Conservation (phyloP, 1,140 invertebrate species). For the Pseudomyrmex concolor region DNA sequence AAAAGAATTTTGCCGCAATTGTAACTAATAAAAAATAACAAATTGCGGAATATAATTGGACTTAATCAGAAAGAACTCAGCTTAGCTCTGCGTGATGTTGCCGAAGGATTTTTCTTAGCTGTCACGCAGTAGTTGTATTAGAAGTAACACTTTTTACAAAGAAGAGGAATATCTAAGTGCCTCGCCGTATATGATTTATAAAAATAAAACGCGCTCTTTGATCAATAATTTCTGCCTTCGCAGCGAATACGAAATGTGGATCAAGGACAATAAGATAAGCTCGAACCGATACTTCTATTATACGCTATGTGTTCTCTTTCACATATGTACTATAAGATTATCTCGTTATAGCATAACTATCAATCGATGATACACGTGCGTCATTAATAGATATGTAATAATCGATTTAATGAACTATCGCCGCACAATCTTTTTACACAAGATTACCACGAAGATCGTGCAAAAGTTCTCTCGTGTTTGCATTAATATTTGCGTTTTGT, state of each 20-base stretch:
- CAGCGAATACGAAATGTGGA: slow-evolving; percentile 29
- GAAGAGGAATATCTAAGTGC: background rate
- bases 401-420: too few relatives aligned
- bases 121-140: background rate
- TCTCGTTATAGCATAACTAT: background rate
- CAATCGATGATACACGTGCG: background rate
- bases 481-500: too few relatives aligned
- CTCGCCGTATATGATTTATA: slow-evolving; percentile 11
- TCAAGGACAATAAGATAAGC: slow-evolving; percentile 46
- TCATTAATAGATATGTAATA: background rate
- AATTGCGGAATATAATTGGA: background rate
- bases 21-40: too few relatives aligned
- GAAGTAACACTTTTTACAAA: background rate
- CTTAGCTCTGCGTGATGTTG: background rate
- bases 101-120: slow-evolving; percentile 9
- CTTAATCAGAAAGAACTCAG: slow-evolving; percentile 14
- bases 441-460: too few relatives aligned
- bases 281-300: background rate
- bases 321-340: slow-evolving; percentile 21
- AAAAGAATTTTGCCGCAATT: too few relatives aligned
- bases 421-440: too few relatives aligned
- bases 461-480: too few relatives aligned
- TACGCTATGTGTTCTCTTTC: slow-evolving; percentile 16
- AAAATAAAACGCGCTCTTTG: background rate
- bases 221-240: slow-evolving; percentile 60